Evolutionary conservation across 2,113 vertebrate genomes (phyloP).

Genomic region (Bujurquina vittata): DNA sequence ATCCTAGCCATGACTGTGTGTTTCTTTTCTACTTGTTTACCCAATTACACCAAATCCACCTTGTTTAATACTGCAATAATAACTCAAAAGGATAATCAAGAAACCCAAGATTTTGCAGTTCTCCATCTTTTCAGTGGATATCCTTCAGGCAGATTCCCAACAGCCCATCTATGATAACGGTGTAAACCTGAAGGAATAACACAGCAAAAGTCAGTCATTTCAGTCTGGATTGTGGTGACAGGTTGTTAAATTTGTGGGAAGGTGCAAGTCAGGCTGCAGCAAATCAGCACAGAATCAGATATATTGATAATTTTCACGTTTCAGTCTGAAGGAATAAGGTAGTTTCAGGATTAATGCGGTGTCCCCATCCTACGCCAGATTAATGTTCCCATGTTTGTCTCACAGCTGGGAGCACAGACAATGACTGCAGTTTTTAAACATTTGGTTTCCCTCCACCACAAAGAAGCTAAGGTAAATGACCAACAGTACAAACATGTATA

Average conservation of each 20-base stretch:
- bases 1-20: neutral
- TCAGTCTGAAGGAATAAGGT: neutral
- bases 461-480: neutral
- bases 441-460: no score
- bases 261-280: neutral
- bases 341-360: neutral
- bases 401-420: neutral
- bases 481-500: neutral
- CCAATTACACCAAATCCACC: neutral
- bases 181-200: neutral
- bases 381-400: neutral
- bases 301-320: neutral
- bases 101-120: conserved; percentile 1
- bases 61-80: neutral
- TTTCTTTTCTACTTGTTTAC: conserved; percentile 32
- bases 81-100: neutral
- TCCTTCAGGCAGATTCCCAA: neutral
- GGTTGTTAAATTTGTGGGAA: neutral
- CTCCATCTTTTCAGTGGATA: neutral
- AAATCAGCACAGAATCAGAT: neutral
- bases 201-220: neutral
- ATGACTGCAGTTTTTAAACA: neutral
- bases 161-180: neutral
- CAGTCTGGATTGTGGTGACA: neutral
- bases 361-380: neutral